A percentile compares a stretch with the other conserved stretches of the same genome.
Conservation (phyloP, 2,797 vertebrate species). For the Cetoscarus ocellatus region DNA sequence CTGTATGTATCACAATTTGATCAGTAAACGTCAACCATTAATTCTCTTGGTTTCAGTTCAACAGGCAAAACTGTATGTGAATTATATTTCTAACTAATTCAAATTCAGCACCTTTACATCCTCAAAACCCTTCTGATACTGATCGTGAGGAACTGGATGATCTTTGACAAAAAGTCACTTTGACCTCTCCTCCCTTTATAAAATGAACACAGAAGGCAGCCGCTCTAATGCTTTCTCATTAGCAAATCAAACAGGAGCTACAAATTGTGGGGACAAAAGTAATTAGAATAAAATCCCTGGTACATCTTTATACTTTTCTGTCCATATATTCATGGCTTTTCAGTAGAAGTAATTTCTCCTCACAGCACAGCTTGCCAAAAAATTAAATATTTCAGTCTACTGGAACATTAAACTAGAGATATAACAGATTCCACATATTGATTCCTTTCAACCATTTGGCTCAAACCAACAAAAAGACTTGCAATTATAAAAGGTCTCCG, state of each 20-base stretch:
- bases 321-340: not conserved
- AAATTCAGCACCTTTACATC: not conserved
- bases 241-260: not conserved
- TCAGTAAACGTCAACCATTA: too few species aligned
- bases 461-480: constrained; percentile 34
- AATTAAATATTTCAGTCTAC: not conserved
- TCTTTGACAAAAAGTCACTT: not conserved
- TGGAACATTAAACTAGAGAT: constrained; percentile 53
- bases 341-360: not conserved
- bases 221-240: not conserved
- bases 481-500: constrained; percentile 6
- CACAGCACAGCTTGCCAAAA: not conserved
- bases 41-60: too few species aligned
- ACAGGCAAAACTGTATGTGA: too few species aligned
- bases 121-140: not conserved
- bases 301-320: not conserved
- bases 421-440: not conserved
- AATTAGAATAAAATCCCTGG: not conserved
- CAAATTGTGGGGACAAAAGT: not conserved
- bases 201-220: not conserved
- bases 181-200: not conserved
- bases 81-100: too few species aligned
- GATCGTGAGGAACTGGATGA: not conserved
- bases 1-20: not conserved
- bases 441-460: constrained; percentile 31